These are phyloP conservation scores for Distichodus sexfasciatus DNA, from an alignment of 2,797 vertebrate species.

Conservation along the genomic window DNA sequence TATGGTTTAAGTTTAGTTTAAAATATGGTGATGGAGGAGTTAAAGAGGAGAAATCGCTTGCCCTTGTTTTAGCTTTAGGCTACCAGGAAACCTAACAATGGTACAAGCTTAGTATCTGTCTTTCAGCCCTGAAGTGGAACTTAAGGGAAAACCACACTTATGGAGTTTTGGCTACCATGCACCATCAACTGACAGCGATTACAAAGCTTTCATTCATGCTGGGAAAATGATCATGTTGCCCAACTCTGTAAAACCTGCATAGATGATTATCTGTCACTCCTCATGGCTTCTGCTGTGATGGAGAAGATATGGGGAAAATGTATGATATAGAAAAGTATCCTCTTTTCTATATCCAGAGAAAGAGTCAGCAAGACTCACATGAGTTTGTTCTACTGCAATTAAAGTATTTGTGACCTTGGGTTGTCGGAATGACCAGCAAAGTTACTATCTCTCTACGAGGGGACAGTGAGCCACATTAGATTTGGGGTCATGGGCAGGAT, in stretches of 20 bases:
- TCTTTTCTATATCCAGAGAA: too few relatives aligned
- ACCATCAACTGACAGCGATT: not conserved
- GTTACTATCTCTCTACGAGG: too few relatives aligned
- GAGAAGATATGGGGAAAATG: not conserved
- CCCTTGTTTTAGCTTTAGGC: too few relatives aligned
- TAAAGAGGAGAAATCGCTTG: too few relatives aligned
- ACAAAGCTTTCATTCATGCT: not conserved
- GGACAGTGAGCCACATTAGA: constrained; percentile 63
- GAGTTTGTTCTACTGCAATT: too few relatives aligned
- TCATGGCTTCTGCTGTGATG: not conserved
- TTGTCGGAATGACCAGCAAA: constrained; percentile 68
- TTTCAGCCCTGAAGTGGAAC: not conserved
- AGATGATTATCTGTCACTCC: not conserved
- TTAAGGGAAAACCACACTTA: not conserved
- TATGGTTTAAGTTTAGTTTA: too few relatives aligned
- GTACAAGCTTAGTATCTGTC: too few relatives aligned
- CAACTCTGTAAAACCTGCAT: not conserved
- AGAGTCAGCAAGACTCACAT: too few relatives aligned
- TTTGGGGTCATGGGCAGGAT: constrained; percentile 44
- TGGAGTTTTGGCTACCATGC: too few relatives aligned
- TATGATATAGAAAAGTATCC: too few relatives aligned
- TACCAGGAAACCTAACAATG: too few relatives aligned
- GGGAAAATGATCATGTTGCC: not conserved
- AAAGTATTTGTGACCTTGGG: constrained; percentile 63
- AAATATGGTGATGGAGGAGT: too few relatives aligned